Evolutionary conservation across 2,113 vertebrate genomes (phyloP), one percentile per base, ranked within the genome.

Genomic region (Pedetes capensis): DNA sequence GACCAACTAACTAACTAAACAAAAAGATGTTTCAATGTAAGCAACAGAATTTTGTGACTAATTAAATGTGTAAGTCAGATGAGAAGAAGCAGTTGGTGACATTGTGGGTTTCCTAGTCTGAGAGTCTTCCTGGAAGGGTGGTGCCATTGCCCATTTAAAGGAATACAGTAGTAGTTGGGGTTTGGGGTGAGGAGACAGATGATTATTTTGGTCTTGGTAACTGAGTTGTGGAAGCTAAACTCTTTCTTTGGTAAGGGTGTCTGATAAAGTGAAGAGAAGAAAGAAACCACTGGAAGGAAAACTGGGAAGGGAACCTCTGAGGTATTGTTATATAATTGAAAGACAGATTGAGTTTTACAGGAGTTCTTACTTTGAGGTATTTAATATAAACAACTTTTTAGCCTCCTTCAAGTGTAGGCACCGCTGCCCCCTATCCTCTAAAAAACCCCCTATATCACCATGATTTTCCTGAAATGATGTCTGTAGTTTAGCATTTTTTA

Each of bases 391-490:
- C 37, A 87, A n/a, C 32, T n/a, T 72, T 68, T 93, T 84, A 84
- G 66, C 25, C 22, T 89, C 57, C 23, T 81, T 89, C 68, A 92
- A 85, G 23, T 23, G 8, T 29, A 75, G 69, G 47, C 25, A 87
- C 42, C 76, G 7, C 57, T 81, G 37, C 22, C 53, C 27, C 32
- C 7, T 42, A 96, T 8, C 8, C 22, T 93, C 68, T 51, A 74
- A 78, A 74, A 78, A 32, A 37, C 71, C 83, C 42, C 89, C 34
- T 39, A 16, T 88, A 71, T 81, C 32, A 72, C 71, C 61, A 76
- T 61, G 69, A 59, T 87, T 95, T 94, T 94, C 81, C 71, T 93
- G 72, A 49, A 95, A 7, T 92, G 74, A 95, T 80, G 47, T 90
- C 55, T 95, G n/a, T 8, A 74, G 69, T 86, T 89, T 39, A 80